These are phyloP conservation scores for Isichthys henryi DNA, from an alignment of 2,113 vertebrate species.

Conservation along the genomic window DNA sequence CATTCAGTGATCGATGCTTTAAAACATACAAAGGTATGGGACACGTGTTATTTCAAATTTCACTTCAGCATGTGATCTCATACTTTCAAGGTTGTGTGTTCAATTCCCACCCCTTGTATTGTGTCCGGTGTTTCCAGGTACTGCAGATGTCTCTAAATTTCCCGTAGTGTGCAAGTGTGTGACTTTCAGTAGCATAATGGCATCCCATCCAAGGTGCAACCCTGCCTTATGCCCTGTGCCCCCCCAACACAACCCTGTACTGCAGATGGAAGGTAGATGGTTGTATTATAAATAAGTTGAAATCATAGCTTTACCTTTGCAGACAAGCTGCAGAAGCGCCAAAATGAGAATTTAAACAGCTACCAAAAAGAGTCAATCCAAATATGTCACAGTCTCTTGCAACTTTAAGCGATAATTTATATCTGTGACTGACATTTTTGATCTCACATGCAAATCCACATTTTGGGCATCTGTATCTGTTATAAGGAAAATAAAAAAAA, in stretches of 20 bases:
- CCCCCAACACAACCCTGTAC: neutral
- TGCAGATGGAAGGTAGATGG: neutral
- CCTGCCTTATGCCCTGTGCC: neutral
- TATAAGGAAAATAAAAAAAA: conserved; percentile 15
- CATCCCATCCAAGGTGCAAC: neutral
- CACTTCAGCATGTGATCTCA: neutral
- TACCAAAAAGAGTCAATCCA: conserved; percentile 66
- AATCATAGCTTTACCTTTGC: conserved; percentile 51
- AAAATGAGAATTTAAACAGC: conserved; percentile 66
- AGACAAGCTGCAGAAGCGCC: conserved; percentile 59
- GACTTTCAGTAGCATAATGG: neutral
- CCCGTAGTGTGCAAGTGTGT: neutral
- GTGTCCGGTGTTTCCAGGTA: neutral
- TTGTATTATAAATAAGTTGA: neutral
- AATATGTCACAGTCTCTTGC: conserved; percentile 52
- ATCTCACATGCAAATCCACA: conserved; percentile 50
- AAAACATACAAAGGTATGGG: neutral
- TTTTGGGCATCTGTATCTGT: conserved; percentile 60
- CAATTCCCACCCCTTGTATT: neutral
- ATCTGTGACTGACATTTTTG: conserved; percentile 57
- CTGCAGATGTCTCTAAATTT: neutral
- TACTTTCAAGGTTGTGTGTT: neutral
- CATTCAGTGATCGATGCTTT: neutral
- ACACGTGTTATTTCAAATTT: neutral
- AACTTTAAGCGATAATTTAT: conserved; percentile 60